phyloP scores from a whole-genome alignment of 2,797 vertebrate species.

The Danionella dracula region DNA sequence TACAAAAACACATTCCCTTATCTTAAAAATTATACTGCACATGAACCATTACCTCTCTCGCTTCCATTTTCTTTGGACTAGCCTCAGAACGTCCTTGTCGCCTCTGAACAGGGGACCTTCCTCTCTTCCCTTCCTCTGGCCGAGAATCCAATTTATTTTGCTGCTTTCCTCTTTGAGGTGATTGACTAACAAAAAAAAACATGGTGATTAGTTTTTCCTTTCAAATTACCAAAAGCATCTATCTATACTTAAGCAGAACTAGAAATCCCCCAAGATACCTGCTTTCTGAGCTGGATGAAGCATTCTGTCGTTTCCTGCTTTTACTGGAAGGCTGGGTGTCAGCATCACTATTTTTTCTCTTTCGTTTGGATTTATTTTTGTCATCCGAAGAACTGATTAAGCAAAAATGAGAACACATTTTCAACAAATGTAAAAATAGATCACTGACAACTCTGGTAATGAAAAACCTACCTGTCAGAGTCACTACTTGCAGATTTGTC shows the following conservation, averaged over 20 bases:
- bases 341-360: constrained; percentile 63
- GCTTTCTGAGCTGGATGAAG: constrained; percentile 59
- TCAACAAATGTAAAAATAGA: too few relatives aligned
- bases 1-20: too few relatives aligned
- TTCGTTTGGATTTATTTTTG: constrained; percentile 69
- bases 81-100: constrained; percentile 48
- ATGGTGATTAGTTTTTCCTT: not conserved
- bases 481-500: constrained; percentile 56
- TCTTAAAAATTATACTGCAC: too few relatives aligned
- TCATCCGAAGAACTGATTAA: constrained; percentile 73
- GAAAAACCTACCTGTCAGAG: constrained; percentile 54
- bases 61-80: constrained; percentile 47
- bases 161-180: constrained; percentile 45
- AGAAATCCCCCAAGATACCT: constrained; percentile 49
- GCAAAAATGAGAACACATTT: not conserved
- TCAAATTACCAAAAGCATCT: too few relatives aligned
- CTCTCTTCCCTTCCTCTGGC: constrained; percentile 51
- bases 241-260: too few relatives aligned
- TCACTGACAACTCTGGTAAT: too few relatives aligned
- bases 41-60: constrained; percentile 51
- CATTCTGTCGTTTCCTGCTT: constrained; percentile 42
- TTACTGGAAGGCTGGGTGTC: constrained; percentile 55
- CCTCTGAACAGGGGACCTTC: constrained; percentile 59
- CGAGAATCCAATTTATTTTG: constrained; percentile 48
- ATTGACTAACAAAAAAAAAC: constrained; percentile 47